These are phyloP conservation scores for Gymnodraco acuticeps DNA, from an alignment of 2,797 vertebrate species.

Conservation along the genomic window DNA sequence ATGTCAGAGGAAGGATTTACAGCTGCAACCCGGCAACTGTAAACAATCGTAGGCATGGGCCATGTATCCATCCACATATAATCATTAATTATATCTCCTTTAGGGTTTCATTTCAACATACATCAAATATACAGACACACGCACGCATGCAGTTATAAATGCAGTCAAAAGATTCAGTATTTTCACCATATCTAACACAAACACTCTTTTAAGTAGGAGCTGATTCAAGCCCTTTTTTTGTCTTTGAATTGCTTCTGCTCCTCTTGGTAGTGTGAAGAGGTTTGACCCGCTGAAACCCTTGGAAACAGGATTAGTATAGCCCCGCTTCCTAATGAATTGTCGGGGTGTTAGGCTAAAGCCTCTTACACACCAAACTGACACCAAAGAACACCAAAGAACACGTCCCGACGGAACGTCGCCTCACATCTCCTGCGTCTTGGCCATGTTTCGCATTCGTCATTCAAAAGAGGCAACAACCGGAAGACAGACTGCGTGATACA, in stretches of 20 bases:
- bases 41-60: conserved; percentile 41
- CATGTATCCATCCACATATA: conserved; percentile 38
- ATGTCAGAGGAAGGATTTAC: conserved; percentile 66
- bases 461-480: too few relatives aligned
- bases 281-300: conserved; percentile 73
- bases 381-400: too few relatives aligned
- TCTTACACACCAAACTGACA: too few relatives aligned
- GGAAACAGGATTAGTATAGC: conserved; percentile 82
- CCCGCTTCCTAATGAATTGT: conserved; percentile 82
- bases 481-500: too few relatives aligned
- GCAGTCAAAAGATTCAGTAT: conserved; percentile 35
- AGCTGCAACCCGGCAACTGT: conserved; percentile 39
- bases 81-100: conserved; percentile 28
- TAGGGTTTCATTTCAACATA: background rate
- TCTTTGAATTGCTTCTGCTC: conserved; percentile 72
- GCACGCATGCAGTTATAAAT: conserved; percentile 6
- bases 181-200: conserved; percentile 24
- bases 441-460: too few relatives aligned
- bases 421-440: too few relatives aligned
- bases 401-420: too few relatives aligned
- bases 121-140: background rate
- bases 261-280: conserved; percentile 49
- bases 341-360: conserved; percentile 68
- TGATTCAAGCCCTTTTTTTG: conserved; percentile 61
- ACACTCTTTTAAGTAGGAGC: conserved; percentile 38